A percentile compares a stretch with the other conserved stretches of the same genome.
These are phyloP conservation scores for Zenarchopterus dispar DNA, from an alignment of 2,797 vertebrate species.

Conservation along the genomic window DNA sequence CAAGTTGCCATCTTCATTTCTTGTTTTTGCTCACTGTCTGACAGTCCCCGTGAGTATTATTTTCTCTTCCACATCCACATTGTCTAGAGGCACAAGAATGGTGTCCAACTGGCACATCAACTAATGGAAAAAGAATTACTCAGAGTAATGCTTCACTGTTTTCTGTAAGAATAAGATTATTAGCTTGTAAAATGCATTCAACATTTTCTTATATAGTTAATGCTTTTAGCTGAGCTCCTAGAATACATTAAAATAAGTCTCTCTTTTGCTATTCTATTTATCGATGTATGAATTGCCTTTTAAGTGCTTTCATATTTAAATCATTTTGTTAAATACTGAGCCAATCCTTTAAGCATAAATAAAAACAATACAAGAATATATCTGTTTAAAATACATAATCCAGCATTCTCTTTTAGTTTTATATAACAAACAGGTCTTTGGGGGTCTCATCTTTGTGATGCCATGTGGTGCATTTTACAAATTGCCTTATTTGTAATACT, in stretches of 20 bases:
- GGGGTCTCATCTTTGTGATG: constrained; percentile 5
- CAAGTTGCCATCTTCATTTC: constrained; percentile 6
- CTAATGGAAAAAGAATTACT: constrained; percentile 10
- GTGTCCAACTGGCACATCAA: constrained; percentile 38
- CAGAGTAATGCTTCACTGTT: constrained; percentile 14
- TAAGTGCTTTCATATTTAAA: neutral
- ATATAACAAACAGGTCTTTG: constrained; percentile 7
- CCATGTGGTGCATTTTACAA: constrained; percentile 16
- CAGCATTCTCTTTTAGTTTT: constrained; percentile 4
- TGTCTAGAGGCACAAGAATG: constrained; percentile 33
- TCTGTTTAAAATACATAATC: neutral
- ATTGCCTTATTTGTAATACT: constrained; percentile 35
- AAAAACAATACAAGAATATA: neutral
- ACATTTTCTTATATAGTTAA: neutral
- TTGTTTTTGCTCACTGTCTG: constrained; percentile 25
- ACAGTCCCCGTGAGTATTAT: constrained; percentile 19
- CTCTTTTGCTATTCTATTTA: neutral
- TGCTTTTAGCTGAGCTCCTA: neutral
- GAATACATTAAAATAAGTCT: neutral
- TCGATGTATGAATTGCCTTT: neutral
- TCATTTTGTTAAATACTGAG: neutral
- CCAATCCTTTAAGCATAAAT: neutral
- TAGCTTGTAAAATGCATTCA: constrained; percentile 1
- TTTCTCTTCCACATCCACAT: constrained; percentile 23
- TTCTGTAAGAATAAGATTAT: constrained; percentile 4